These are phyloP conservation scores for Tetragnatha montana DNA, from an alignment of 2,888 invertebrate species.

Conservation along the genomic window DNA sequence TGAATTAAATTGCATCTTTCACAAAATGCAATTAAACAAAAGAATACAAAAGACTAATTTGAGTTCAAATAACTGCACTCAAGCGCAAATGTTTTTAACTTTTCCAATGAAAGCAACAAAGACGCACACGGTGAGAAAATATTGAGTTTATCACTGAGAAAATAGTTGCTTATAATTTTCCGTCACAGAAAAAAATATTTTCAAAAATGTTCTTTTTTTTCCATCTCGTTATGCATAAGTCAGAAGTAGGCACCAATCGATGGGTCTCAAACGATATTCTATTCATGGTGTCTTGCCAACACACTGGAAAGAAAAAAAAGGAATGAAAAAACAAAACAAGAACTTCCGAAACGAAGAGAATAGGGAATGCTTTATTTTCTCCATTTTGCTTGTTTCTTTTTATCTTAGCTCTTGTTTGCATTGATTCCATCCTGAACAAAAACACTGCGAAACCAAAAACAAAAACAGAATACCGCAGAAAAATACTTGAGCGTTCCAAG, in stretches of 20 bases:
- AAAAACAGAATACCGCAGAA: constrained; percentile 16
- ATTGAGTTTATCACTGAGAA: neutral
- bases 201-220: neutral
- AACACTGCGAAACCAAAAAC: constrained; percentile 16
- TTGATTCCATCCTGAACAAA: constrained; percentile 21
- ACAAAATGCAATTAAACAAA: too few species aligned
- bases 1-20: too few species aligned
- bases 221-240: constrained; percentile 14
- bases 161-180: neutral
- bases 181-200: neutral
- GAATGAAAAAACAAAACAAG: constrained; percentile 2
- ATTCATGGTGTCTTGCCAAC: constrained; percentile 25
- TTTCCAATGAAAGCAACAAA: neutral
- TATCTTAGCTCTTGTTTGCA: constrained; percentile 29
- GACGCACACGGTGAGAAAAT: neutral
- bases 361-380: constrained; percentile 11
- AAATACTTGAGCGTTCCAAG: constrained; percentile 20
- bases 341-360: constrained; percentile 8
- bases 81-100: neutral
- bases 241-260: constrained; percentile 35
- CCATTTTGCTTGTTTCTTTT: constrained; percentile 12
- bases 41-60: too few species aligned
- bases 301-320: constrained; percentile 8
- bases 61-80: too few species aligned
- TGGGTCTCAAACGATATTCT: constrained; percentile 32